Percentiles rank a stretch among this genome's conserved stretches.
Evolutionary conservation across 2,797 vertebrate genomes (phyloP).

Genomic region (Etheostoma nigrum): DNA sequence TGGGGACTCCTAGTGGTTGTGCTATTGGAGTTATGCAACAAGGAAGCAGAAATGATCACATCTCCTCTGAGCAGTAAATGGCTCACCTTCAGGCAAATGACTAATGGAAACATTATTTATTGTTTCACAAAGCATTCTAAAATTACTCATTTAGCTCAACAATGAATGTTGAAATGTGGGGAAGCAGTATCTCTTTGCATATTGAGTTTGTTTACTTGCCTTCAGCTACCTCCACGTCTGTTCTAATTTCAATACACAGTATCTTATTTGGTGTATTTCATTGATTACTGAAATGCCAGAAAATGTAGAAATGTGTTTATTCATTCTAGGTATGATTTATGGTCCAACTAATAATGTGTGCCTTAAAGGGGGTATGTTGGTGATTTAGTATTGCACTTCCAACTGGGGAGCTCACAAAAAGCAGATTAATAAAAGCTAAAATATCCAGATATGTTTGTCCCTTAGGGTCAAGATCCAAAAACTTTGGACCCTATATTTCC

Average conservation of each 20-base stretch:
- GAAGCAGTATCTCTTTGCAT: constrained; percentile 30
- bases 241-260: background rate
- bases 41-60: constrained; percentile 11
- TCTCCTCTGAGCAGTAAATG: constrained; percentile 31
- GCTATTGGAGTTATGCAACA: constrained; percentile 9
- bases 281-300: background rate
- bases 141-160: constrained; percentile 42
- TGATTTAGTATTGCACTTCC: constrained; percentile 7
- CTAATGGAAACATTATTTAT: constrained; percentile 37
- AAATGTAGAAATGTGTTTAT: constrained; percentile 11
- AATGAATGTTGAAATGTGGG: constrained; percentile 34
- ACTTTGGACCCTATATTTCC: background rate
- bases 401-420: background rate
- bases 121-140: constrained; percentile 47
- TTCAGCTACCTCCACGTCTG: background rate
- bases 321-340: background rate
- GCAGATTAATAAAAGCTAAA: background rate
- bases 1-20: constrained; percentile 43
- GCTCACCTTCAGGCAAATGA: constrained; percentile 37
- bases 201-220: constrained; percentile 42
- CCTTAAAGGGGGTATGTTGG: too few species aligned
- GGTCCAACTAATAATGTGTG: background rate
- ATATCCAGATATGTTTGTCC: background rate
- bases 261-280: constrained; percentile 12
- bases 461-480: background rate